Conservation (phyloP, 2,888 invertebrate genomes). For the Watsonalla cultraria region DNA sequence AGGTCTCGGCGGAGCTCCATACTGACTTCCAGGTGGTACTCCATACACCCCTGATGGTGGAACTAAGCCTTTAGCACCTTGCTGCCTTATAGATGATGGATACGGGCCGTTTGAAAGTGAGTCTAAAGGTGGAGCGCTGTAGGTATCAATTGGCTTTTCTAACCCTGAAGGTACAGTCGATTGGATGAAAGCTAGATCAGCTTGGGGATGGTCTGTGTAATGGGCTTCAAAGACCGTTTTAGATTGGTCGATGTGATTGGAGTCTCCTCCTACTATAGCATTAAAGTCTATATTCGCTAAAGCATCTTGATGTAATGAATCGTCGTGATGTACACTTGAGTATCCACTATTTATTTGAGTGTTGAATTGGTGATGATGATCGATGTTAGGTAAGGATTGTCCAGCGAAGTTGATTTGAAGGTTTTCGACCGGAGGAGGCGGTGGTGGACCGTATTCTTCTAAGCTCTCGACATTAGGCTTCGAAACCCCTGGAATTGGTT, state of each 20-base stretch:
- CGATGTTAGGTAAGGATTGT: conserved; percentile 29
- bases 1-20: conserved; percentile 59
- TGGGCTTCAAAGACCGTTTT: conserved; percentile 74
- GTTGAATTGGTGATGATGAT: conserved; percentile 15
- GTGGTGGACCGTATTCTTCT: conserved; percentile 58
- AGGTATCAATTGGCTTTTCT: conserved; percentile 49
- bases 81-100: conserved; percentile 53
- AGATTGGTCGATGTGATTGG: conserved; percentile 69
- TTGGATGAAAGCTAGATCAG: conserved; percentile 37
- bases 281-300: conserved; percentile 62
- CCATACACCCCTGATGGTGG: conserved; percentile 82
- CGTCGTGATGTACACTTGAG: conserved; percentile 44
- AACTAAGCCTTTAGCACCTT: conserved; percentile 73
- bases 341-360: conserved; percentile 60
- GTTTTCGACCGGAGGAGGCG: conserved; percentile 50
- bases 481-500: conserved; percentile 85
- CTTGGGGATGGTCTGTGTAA: conserved; percentile 57
- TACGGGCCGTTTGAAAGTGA: conserved; percentile 63
- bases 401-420: conserved; percentile 48
- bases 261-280: conserved; percentile 64
- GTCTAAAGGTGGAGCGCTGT: conserved; percentile 64
- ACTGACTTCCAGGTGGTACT: conserved; percentile 76
- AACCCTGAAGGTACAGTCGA: conserved; percentile 25
- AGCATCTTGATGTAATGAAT: conserved; percentile 49
- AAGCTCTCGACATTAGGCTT: conserved; percentile 54